Base-by-base conservation (phyloP, 2,888 invertebrate species). In the Selenia dentaria region DNA sequence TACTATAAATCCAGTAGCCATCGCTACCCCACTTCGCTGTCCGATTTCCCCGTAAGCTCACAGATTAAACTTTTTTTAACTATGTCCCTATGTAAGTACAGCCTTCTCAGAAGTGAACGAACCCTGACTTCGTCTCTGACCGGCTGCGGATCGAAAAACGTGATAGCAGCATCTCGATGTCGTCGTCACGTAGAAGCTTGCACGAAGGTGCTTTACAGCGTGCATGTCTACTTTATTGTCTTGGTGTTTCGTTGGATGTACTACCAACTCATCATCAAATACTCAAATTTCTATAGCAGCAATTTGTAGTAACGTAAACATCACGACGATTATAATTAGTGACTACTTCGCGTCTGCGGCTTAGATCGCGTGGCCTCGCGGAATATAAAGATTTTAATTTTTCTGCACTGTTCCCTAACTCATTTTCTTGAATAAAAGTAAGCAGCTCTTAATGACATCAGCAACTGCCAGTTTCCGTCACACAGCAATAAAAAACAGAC, bases 21-120 rank as follows among this genome's bases (percentile, higher is more conserved):
- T 16, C 3, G 36, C 43, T 36, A 31, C 36, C 31, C 40, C 42
- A 39, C 50, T 37, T 25, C 8, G 10, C 35, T 39, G 42, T 39
- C 29, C 36, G 27, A 48, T 49, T 54, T 38, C 45, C 59, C 40
- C 55, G 37, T 44, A 47, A 22, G 8, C 22, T 22, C 22, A 22
- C 22, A 22, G 22, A 8, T 22, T 22, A 22, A n/a, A n/a, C n/a
- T n/a, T n/a, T n/a, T n/a, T n/a, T n/a, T 16, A 16, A 8, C 1
- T 22, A 6, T 6, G 22, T 22, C 1, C 8, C 8, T 22, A 22
- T 8, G 8, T 2, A 8, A 55, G 64, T 59, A 60, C 57, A 61
- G 29, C 57, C 59, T 74, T 73, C 74, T 40, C 9, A 56, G 72
- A 73, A 71, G 59, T 57, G 63, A 63, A 66, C 31, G 58, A 61